Conservation (phyloP, 37 sponge, comb jelly and placozoan genomes). For the Mnemiopsis leidyi region DNA sequence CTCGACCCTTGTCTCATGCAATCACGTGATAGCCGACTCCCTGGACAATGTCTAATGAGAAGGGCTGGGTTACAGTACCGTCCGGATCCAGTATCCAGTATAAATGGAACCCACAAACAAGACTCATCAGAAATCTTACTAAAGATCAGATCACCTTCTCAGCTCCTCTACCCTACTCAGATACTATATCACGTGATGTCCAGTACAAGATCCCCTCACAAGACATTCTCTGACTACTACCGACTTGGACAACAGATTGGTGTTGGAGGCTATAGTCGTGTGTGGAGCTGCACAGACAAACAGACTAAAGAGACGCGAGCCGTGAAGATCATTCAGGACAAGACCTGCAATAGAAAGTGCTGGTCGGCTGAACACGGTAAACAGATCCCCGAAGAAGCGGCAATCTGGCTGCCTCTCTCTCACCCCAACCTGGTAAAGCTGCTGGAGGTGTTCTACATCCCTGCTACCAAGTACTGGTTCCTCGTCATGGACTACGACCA, state of each 20-base stretch:
- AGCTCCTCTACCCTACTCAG: neutral
- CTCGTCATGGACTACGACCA: constrained; percentile 7
- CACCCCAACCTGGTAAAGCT: neutral
- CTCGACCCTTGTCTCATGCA: too few relatives aligned
- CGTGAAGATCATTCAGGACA: neutral
- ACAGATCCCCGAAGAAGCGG: neutral
- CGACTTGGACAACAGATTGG: neutral
- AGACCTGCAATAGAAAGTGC: neutral
- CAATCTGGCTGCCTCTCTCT: neutral
- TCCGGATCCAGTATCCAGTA: too few relatives aligned
- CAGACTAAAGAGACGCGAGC: neutral
- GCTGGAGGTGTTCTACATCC: neutral
- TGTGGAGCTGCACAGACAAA: neutral
- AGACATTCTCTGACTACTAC: neutral
- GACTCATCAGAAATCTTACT: too few relatives aligned
- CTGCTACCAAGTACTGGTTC: neutral
- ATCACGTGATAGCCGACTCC: too few relatives aligned
- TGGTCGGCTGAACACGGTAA: neutral
- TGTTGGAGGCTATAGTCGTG: neutral
- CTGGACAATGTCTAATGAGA: too few relatives aligned
- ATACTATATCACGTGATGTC: neutral
- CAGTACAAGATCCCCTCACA: neutral
- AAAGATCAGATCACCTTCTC: too few relatives aligned
- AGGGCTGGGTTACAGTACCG: too few relatives aligned
- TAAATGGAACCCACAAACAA: too few relatives aligned